A percentile compares a stretch with the other conserved stretches of the same genome.
phyloP scores from a whole-genome alignment of 2,888 invertebrate species.

The Ceramica pisi region DNA sequence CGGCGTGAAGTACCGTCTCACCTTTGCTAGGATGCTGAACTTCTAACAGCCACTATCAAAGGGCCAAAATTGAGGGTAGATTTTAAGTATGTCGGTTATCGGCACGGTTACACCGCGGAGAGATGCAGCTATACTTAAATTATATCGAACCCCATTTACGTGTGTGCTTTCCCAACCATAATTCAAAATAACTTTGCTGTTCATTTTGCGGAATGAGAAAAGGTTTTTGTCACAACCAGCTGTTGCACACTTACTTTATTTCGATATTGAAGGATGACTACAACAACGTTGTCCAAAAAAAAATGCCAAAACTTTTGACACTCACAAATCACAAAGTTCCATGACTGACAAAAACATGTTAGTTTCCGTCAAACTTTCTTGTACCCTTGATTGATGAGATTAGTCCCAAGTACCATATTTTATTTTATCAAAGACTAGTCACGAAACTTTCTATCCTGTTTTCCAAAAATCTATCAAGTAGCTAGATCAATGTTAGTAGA shows the following conservation, averaged over 20 bases:
- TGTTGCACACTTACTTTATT: not conserved
- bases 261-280: not conserved
- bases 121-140: too few relatives aligned
- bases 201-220: not conserved
- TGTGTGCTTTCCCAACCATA: not conserved
- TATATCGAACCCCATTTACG: too few relatives aligned
- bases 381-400: not conserved
- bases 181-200: not conserved
- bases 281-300: not conserved
- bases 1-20: too few relatives aligned
- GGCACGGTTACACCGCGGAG: too few relatives aligned
- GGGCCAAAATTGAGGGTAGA: too few relatives aligned
- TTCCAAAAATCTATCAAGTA: constrained; percentile 16
- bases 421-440: not conserved
- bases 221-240: not conserved
- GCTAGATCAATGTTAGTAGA: too few relatives aligned
- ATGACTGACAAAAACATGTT: not conserved
- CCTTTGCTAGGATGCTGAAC: too few relatives aligned
- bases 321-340: not conserved
- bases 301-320: not conserved
- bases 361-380: not conserved
- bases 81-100: too few relatives aligned
- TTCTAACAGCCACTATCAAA: too few relatives aligned
- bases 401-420: not conserved
- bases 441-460: constrained; percentile 4